These are phyloP conservation scores for Nomada goodeniana DNA, from an alignment of 2,888 invertebrate genomes.

Conservation along the genomic window DNA sequence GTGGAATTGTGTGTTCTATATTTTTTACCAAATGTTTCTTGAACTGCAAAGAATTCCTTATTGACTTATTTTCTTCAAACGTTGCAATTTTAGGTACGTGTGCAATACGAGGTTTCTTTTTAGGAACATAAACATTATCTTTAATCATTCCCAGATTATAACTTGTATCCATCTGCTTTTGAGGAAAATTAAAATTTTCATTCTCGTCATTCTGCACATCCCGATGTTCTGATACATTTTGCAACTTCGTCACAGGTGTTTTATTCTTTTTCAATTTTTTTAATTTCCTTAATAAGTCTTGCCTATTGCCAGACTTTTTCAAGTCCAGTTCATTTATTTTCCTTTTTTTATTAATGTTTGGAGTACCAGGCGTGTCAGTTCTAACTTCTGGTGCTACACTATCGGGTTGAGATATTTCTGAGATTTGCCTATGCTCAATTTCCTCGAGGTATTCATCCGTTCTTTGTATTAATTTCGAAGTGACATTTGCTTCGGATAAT, in stretches of 20 bases:
- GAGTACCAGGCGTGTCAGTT: no score
- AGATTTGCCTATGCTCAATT: not conserved
- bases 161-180: not conserved
- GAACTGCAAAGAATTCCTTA: not conserved
- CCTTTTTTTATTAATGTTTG: not conserved
- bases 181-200: not conserved
- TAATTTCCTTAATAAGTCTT: slow-evolving; percentile 64
- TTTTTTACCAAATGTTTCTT: not conserved
- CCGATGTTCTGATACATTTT: not conserved
- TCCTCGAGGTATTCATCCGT: not conserved
- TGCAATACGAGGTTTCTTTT: slow-evolving; percentile 71
- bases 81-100: slow-evolving; percentile 65
- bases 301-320: not conserved
- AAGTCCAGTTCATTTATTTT: not conserved
- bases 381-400: no score
- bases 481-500: not conserved
- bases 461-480: not conserved
- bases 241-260: slow-evolving; percentile 18
- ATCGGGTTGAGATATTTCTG: not conserved
- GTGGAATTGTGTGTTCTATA: not conserved
- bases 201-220: not conserved
- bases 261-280: slow-evolving; percentile 65
- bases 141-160: not conserved
- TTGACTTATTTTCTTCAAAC: not conserved
- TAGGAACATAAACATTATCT: slow-evolving; percentile 26